phyloP scores from a whole-genome alignment of 2,888 invertebrate genomes.

The Sinhomidia bicolor region DNA sequence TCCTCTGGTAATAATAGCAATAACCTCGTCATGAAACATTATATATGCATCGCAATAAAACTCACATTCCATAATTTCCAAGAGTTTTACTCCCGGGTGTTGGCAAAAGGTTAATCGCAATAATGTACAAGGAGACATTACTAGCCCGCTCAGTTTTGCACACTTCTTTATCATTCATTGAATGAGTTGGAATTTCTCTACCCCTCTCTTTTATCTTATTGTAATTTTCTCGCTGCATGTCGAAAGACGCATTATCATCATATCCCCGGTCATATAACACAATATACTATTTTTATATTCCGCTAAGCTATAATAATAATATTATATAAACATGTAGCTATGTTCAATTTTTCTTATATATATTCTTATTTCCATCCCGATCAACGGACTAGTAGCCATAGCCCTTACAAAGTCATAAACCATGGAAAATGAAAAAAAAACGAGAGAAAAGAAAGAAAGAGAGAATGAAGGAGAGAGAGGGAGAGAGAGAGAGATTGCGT shows the following conservation, averaged over 20 bases:
- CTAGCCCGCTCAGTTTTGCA: not conserved
- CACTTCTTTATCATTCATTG: not conserved
- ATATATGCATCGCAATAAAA: too few species aligned
- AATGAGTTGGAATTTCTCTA: not conserved
- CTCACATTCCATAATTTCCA: not conserved
- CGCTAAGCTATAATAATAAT: too few species aligned
- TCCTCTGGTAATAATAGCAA: too few species aligned
- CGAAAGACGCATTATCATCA: not conserved
- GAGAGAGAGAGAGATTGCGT: slow-evolving; percentile 39
- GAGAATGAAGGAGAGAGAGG: not conserved
- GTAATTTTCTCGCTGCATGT: slow-evolving; percentile 10
- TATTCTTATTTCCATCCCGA: not conserved
- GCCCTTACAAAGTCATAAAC: slow-evolving; percentile 61
- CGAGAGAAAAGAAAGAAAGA: slow-evolving; percentile 5
- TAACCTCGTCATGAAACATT: too few species aligned
- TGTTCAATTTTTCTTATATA: too few species aligned
- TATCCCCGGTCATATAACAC: not conserved
- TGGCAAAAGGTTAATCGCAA: not conserved
- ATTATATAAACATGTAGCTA: too few species aligned
- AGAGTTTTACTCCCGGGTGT: not conserved
- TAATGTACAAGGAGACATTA: not conserved
- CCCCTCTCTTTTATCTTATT: not conserved
- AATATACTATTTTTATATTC: not conserved
- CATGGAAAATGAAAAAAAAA: slow-evolving; percentile 66
- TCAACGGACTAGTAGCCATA: not conserved